Percentiles rank a stretch among this genome's conserved stretches.
Conservation (phyloP, 2,888 invertebrate genomes). For the Lasioglossum zephyrum region DNA sequence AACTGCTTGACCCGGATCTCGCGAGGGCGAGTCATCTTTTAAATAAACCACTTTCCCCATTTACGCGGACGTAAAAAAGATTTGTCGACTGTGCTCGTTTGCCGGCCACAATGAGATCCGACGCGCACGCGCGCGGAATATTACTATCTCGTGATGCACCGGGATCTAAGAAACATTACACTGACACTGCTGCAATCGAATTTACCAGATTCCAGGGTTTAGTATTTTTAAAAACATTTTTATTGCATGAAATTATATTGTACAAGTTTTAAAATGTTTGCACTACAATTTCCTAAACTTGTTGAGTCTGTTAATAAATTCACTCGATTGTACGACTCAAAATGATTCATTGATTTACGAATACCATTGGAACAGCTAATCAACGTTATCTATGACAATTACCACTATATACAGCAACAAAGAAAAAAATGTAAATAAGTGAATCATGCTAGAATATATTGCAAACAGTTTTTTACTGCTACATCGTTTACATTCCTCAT, state of each 20-base stretch:
- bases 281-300: neutral
- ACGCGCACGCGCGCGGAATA: neutral
- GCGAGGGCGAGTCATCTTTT: slow-evolving; percentile 65
- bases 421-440: neutral
- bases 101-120: neutral
- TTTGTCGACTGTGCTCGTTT: neutral
- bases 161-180: neutral
- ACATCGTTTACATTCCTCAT: no score
- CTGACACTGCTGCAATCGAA: neutral
- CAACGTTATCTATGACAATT: no score
- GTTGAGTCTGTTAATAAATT: neutral
- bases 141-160: neutral
- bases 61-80: neutral
- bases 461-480: neutral
- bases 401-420: neutral
- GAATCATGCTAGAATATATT: neutral
- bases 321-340: no score
- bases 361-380: no score
- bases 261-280: neutral
- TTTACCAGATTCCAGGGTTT: neutral
- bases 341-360: no score
- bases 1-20: neutral
- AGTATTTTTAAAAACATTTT: neutral
- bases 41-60: slow-evolving; percentile 57
- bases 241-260: neutral